Base-by-base conservation (phyloP, 2,113 vertebrate species). In the Furnarius figulus region DNA sequence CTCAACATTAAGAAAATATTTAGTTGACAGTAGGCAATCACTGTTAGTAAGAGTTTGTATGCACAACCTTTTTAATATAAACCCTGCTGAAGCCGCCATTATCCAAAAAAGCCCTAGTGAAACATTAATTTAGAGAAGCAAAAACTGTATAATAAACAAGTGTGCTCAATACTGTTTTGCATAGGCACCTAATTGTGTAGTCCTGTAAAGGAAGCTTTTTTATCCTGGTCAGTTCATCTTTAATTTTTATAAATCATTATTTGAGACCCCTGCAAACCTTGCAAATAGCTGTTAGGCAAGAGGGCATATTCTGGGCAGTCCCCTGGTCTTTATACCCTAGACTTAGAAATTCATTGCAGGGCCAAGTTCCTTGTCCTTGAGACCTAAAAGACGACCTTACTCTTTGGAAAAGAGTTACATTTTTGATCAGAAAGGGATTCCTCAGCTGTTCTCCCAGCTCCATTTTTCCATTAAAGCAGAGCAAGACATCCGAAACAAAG, bases 211-310 rank as follows among this genome's bases (percentile, higher is more conserved):
- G 5, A 80, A 14, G 3, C 12, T 11, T 42, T 30, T 70, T 93
- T 67, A 55, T 13, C 27, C 6, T 17, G 74, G 40, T 72, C 8
- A 65, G 6, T 58, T 31, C 0, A 25, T 37, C 23, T 87, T 92
- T 50, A 75, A 25, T 75, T 30, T 24, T 40, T 76, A 35, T 25
- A 7, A 72, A 42, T 23, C 33, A 10, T 27, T 93, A 8, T 50
- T 72, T 72, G 24, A n/a, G 44, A 39, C 12, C 2, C 8, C 6
- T 8, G 3, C 3, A 9, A 14, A 6, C 21, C 5, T 2, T 8
- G 4, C 14, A 37, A 49, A 22, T 12, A 35, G 18, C 7, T 68
- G 24, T 62, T 53, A 71, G 33, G 27, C 2, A 35, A 58, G 47
- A 44, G 61, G 15, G 6, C 19, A 33, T 24, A 17, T 70, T 33